phyloP scores from a whole-genome alignment of 2,113 vertebrate genomes.

The Hemiscyllium ocellatum region DNA sequence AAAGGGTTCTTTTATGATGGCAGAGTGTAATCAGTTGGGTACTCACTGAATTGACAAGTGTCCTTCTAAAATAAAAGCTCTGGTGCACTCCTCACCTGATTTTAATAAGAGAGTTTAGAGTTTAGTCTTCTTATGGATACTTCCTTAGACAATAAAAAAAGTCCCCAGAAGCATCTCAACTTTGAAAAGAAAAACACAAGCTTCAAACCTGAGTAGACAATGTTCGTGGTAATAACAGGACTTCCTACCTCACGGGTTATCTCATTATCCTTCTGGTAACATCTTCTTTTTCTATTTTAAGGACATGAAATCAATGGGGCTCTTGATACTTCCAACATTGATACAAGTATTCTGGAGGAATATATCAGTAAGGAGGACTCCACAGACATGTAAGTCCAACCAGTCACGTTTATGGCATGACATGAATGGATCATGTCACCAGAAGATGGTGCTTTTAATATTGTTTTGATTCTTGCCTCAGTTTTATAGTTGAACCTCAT shows the following conservation, averaged over 20 bases:
- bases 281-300: slow-evolving; percentile 43
- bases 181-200: not conserved
- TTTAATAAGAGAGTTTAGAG: too few relatives aligned
- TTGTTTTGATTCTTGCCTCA: not conserved
- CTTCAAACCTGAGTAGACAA: not conserved
- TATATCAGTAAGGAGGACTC: slow-evolving; percentile 98
- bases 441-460: not conserved
- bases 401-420: not conserved
- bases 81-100: too few relatives aligned
- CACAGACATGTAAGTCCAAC: slow-evolving; percentile 84
- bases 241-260: not conserved
- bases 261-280: not conserved
- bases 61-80: too few relatives aligned
- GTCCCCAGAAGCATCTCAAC: not conserved
- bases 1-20: too few relatives aligned
- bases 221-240: not conserved
- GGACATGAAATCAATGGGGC: slow-evolving; percentile 97
- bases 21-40: too few relatives aligned
- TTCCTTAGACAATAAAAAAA: not conserved
- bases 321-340: slow-evolving; percentile 91
- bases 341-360: slow-evolving; percentile 98
- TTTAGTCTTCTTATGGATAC: not conserved
- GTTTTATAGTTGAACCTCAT: not conserved
- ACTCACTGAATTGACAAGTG: too few relatives aligned
- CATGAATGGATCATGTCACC: not conserved